These are phyloP conservation scores for Basileuterus tristriatus DNA, from an alignment of 2,797 vertebrate genomes.

Conservation along the genomic window DNA sequence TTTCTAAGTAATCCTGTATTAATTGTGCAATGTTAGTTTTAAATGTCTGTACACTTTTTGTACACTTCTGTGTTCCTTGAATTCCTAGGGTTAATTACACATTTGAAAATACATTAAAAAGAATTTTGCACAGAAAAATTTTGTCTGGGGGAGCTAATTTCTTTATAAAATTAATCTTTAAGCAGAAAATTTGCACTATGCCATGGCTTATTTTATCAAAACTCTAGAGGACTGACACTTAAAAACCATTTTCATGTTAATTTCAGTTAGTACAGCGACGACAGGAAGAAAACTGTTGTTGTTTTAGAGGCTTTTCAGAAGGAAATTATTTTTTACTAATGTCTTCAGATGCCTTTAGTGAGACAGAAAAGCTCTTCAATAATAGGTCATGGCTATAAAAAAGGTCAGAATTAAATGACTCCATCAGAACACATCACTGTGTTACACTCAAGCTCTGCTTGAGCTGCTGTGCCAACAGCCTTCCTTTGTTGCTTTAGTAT, in stretches of 20 bases:
- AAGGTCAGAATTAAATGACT: not conserved
- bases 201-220: not conserved
- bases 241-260: not conserved
- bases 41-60: constrained; percentile 2
- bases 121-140: not conserved
- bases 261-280: not conserved
- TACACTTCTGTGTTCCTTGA: not conserved
- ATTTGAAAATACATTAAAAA: constrained; percentile 27
- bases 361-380: not conserved
- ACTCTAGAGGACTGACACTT: not conserved
- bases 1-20: not conserved
- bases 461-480: not conserved
- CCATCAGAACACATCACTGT: not conserved
- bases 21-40: not conserved
- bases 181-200: not conserved
- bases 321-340: not conserved
- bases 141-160: not conserved
- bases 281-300: not conserved
- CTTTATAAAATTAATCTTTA: not conserved
- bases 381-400: not conserved
- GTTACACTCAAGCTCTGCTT: not conserved
- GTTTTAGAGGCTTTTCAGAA: not conserved
- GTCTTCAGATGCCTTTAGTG: not conserved
- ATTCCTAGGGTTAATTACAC: not conserved
- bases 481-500: not conserved